Base-by-base conservation (phyloP, 2,888 invertebrate genomes). In the Ornithoptera alexandrae region DNA sequence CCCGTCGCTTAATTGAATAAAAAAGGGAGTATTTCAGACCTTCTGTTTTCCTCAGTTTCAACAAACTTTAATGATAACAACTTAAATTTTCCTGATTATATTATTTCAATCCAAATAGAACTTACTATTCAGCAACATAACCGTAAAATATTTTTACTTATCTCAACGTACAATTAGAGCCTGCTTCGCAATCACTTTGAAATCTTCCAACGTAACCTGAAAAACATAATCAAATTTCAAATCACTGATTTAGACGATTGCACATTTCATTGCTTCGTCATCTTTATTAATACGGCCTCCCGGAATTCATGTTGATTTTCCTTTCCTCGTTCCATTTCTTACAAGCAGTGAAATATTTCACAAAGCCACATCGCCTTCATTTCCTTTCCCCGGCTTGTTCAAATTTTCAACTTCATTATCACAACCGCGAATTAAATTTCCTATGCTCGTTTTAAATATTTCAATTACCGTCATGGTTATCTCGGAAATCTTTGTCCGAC, bases 361-460 rank as follows among this genome's bases (percentile, higher is more conserved):
- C 22, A 62, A 62, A 62, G 67, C 67, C 67, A 57, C 57, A 58
- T 60, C 60, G 59, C 60, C 60, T 66, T 60, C 66, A 66, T 60
- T 60, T 66, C 66, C 66, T 68, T 58, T 68, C 57, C 22, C 57
- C 30, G 15, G 46, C 60, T 68, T 62, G 62, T 68, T 62, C 50
- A 66, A 66, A 62, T 58, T 62, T 68, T 42, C 58, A 68, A 68
- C 57, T 68, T 68, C 61, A 67, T 67, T 62, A 62, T 62, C 67
- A 56, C 62, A 62, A 68, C 67, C 67, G 46, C 62, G 62, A 68
- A 68, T 68, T 62, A 62, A 62, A 68, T 62, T 68, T 68, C 62
- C 57, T 62, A 68, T 62, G 62, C 62, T 46, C 57, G 58, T 68
- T 68, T 68, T 68, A 68, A 68, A 68, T 68, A 68, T 68, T 68